Evolutionary conservation across 1,140 invertebrate species (phyloP).

Genomic region (Spodoptera litura): DNA sequence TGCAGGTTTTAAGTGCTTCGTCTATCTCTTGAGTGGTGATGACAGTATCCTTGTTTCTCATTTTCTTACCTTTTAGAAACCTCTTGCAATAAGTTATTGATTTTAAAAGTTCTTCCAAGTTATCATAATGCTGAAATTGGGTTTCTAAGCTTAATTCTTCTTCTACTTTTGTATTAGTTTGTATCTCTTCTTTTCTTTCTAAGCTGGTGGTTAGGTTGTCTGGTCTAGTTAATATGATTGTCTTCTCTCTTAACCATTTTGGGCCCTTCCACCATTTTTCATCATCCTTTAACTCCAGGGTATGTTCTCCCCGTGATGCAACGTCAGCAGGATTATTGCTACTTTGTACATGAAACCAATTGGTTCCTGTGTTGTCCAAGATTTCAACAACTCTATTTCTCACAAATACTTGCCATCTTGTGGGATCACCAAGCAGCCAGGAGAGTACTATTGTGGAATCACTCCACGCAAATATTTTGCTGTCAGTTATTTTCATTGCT

Average conservation of each 20-base stretch:
- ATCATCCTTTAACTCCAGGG: neutral
- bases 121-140: neutral
- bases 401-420: neutral
- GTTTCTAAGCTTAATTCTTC: no score
- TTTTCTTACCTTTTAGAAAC: neutral
- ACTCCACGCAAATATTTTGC: neutral
- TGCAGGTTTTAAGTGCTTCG: no score
- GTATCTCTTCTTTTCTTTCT: neutral
- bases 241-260: neutral
- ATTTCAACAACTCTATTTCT: neutral
- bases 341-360: conserved; percentile 1
- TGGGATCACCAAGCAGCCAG: neutral
- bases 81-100: neutral
- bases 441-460: neutral
- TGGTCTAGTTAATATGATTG: neutral
- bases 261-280: conserved; percentile 9
- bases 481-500: neutral
- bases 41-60: neutral
- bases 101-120: neutral
- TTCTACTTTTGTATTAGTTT: neutral
- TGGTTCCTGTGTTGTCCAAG: neutral
- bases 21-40: neutral
- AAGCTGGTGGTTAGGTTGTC: neutral
- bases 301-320: neutral
- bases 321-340: neutral